Evolutionary conservation across 1,140 invertebrate species (phyloP), one percentile per base, ranked within the genome.

Genomic region (Anastatus disparis): DNA sequence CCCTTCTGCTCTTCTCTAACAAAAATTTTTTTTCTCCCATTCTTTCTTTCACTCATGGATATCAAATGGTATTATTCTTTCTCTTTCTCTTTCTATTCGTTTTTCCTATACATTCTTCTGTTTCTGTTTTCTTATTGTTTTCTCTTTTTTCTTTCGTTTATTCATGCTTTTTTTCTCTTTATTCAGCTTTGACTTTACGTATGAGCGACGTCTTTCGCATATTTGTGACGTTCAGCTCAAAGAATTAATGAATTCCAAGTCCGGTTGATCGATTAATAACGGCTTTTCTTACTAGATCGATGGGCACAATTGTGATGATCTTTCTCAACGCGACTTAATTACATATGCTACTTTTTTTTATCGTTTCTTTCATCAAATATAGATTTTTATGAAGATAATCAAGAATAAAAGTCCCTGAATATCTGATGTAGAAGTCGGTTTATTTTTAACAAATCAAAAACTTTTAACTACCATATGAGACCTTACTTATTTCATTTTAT

Each of bases 251-350:
- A 22, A 35, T 74, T 59, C 56, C 59, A 58, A 46, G 40, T 35
- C 4, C 0, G 3, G 59, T 12, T 31, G 59, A 62, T 62, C 42
- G 59, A 48, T 48, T 48, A 48, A 62, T 62, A 62, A 62, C 59
- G 59, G 59, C 42, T 62, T 29, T 9, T 53, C 24, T 12, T 2
- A 6, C n/a, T 20, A 22, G 20, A 27, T n/a, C 40, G 58, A 44
- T 29, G 24, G 58, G 1, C 40, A 44, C 40, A 58, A 58, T 61
- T 40, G 17, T 29, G 38, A 22, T 15, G 46, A 44, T 76, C n/a
- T n/a, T n/a, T n/a, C n/a, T n/a, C n/a, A n/a, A n/a, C n/a, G n/a
- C 73, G 68, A 20, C 67, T 55, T 76, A 66, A 53, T 53, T 53
- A 50, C 15, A 26, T 50, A 64, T 35, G 26, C 61, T 22, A 35